phyloP scores from a whole-genome alignment of 2,113 vertebrate species.

The Telmatochromis sp. region DNA sequence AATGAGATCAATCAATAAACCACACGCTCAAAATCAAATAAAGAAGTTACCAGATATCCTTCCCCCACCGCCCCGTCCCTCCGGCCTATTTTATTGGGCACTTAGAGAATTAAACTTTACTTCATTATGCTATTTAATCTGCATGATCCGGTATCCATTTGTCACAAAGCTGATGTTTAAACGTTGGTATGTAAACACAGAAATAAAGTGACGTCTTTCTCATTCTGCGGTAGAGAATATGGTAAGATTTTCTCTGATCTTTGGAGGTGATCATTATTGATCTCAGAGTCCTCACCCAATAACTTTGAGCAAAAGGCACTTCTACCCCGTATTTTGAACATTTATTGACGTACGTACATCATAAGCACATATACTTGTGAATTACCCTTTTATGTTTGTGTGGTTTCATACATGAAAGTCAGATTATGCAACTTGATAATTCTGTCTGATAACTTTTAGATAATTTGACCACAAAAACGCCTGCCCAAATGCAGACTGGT shows the following conservation, averaged over 20 bases:
- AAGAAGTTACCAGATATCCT: background rate
- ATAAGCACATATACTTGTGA: background rate
- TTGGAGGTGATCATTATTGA: background rate
- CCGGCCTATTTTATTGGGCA: background rate
- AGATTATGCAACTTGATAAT: background rate
- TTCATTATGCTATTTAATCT: background rate
- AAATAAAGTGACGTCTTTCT: background rate
- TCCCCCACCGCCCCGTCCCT: rapidly evolving
- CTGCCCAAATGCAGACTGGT: background rate
- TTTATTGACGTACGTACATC: background rate
- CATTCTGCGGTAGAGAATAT: background rate
- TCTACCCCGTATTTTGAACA: rapidly evolving
- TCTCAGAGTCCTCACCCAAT: background rate
- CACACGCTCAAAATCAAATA: background rate
- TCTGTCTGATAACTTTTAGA: background rate
- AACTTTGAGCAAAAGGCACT: background rate
- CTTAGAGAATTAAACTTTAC: background rate
- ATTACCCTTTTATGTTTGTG: background rate
- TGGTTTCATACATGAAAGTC: background rate
- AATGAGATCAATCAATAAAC: background rate
- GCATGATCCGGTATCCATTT: rapidly evolving
- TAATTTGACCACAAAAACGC: background rate
- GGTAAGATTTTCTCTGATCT: background rate
- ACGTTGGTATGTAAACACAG: background rate
- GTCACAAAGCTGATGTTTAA: background rate